Evolutionary conservation across 1,140 invertebrate species (phyloP).

Genomic region (Papilio machaon): DNA sequence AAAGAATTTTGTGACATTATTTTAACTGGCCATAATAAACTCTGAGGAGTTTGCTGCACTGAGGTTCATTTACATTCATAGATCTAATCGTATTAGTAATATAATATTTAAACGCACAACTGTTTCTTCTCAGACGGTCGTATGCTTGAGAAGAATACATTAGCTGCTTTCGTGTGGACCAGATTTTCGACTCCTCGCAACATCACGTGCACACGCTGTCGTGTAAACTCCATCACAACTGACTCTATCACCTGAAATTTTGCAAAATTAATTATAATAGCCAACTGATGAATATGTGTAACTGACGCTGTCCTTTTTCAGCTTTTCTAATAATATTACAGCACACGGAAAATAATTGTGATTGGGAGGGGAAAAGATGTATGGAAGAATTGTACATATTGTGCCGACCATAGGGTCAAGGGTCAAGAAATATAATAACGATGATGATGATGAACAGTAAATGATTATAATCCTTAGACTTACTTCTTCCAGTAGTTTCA

Average conservation of each 20-base stretch:
- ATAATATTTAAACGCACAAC: constrained; percentile 39
- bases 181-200: constrained; percentile 58
- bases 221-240: constrained; percentile 64
- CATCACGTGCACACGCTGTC: constrained; percentile 61
- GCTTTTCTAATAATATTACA: too few relatives aligned
- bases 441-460: not conserved
- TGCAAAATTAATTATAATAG: not conserved
- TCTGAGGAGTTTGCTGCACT: too few relatives aligned
- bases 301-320: too few relatives aligned
- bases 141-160: constrained; percentile 61
- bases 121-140: constrained; percentile 55
- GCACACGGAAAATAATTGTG: too few relatives aligned
- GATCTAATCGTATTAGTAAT: too few relatives aligned
- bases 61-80: too few relatives aligned
- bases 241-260: constrained; percentile 58
- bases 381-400: too few relatives aligned
- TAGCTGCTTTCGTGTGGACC: constrained; percentile 51
- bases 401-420: too few relatives aligned
- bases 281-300: too few relatives aligned
- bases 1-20: not conserved
- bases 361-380: too few relatives aligned
- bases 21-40: not conserved
- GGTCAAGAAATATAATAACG: too few relatives aligned
- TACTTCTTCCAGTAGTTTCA: constrained; percentile 69
- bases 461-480: not conserved